Evolutionary conservation across 1,140 invertebrate species (phyloP), one percentile per base, ranked within the genome.

Genomic region (Drosophila leontia): DNA sequence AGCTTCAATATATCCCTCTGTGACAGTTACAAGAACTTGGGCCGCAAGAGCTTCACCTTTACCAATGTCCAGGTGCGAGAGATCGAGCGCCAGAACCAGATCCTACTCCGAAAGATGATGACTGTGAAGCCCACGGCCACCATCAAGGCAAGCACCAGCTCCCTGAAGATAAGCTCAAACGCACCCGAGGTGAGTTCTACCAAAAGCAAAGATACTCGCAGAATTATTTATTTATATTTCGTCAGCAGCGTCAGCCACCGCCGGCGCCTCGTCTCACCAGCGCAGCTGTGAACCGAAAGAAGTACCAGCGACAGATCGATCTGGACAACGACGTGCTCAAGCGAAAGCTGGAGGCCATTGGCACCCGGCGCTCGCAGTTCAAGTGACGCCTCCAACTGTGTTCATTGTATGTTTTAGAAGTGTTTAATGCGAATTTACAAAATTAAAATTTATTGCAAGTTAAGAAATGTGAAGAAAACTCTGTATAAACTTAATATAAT

Each of bases 261-360:
- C 53, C 78, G 0, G 75, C 63, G 4, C 39, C 82, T 9, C 81
- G 86, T 13, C 62, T 80, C 15, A 69, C 92, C 7, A 92, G 88
- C 9, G 83, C 92, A 7, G 91, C 88, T 0, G 65, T 92, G 0
- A 92, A 92, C 69, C 78, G 92, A 0, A 92, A 91, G 60, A 92
- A 92, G 51, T 75, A 80, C 57, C 92, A 92, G 50, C 70, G 85
- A 0, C 91, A 92, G 74, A 91, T 92, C n/a, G 91, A 92, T 58
- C 15, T 88, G 59, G 92, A 92, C 55, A 92, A 92, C 57, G 88
- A 91, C 74, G 47, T 92, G 37, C 75, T 92, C 0, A 92, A 91
- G 55, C 77, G 91, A 29, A 92, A 92, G 56, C 68, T 92, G 50
- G 91, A 92, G 50, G 84, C 86, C 7, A 92, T 92, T 41, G 75